Base-by-base conservation (phyloP, 2,888 invertebrate species). In the Hirtodrosophila confusa region DNA sequence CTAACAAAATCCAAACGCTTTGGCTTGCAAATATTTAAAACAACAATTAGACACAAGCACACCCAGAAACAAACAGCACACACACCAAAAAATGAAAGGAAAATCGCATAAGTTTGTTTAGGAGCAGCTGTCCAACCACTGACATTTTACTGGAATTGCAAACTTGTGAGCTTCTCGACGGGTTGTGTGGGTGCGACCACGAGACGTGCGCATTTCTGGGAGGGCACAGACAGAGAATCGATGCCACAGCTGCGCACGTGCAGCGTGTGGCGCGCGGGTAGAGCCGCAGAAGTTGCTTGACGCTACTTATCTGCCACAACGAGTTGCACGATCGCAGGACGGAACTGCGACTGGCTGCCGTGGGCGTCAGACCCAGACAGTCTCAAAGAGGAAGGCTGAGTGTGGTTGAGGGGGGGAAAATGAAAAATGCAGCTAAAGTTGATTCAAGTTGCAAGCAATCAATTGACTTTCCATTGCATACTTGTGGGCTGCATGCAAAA, bases 271-370 rank as follows among this genome's bases (percentile, higher is more conserved):
- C 17, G 17, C 1, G 27, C 27, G 27, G 6, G 6, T 4, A 5
- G 31, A 31, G 67, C 61, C 47, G 55, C 50, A 37, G 39, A 39
- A 45, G 61, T 4, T 27, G 27, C 27, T 56, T 47, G 56, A 51
- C 56, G 44, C 44, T 33, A 40, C 66, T 80, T 72, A 79, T 85
- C 80, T 79, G 77, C 80, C 51, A 62, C 83, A 76, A 56, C 77
- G 54, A 66, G 83, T 76, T 70, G 80, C 80, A 80, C 68, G 80
- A 82, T 82, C 86, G 56, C 40, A 40, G 71, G 66, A 71, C 76
- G 62, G 53, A 75, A 51, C 56, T 49, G 41, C 51, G 27, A 45
- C 45, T 39, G 31, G 31, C 35, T 7, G 35, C 50, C 41, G 75
- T 74, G 56, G 73, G 73, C 71, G 58, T 7, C 50, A 31, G 61